phyloP scores from a whole-genome alignment of 2,888 invertebrate genomes.

The Branchipolynoe longqiensis region DNA sequence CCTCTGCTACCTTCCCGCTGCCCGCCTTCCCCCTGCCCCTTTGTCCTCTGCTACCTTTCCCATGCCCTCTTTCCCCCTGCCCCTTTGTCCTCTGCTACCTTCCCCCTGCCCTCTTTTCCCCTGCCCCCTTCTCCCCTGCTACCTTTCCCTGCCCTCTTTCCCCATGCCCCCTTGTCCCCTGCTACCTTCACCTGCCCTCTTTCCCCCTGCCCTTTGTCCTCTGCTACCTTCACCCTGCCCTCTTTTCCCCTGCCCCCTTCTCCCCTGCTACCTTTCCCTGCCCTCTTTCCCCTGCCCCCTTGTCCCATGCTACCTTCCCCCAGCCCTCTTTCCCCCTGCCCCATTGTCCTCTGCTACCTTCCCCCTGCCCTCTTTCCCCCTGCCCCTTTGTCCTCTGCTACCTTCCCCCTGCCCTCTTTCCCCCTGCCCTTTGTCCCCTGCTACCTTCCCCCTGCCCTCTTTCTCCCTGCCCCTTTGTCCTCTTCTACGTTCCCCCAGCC shows the following conservation, averaged over 20 bases:
- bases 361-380: no score
- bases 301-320: no score
- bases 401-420: no score
- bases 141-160: neutral
- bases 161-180: neutral
- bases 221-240: no score
- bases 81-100: neutral
- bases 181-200: no score
- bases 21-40: neutral
- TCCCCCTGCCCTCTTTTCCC: neutral
- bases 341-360: no score
- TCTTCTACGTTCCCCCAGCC: no score
- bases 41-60: neutral
- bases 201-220: neutral
- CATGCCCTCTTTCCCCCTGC: neutral
- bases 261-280: neutral
- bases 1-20: neutral
- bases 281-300: neutral
- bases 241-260: neutral
- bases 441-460: no score
- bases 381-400: no score
- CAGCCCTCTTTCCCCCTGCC: no score
- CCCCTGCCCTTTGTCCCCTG: no score
- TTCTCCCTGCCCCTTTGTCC: no score
- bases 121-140: neutral